Conservation (phyloP, 2,797 vertebrate species). For the Anniella stebbinsi region DNA sequence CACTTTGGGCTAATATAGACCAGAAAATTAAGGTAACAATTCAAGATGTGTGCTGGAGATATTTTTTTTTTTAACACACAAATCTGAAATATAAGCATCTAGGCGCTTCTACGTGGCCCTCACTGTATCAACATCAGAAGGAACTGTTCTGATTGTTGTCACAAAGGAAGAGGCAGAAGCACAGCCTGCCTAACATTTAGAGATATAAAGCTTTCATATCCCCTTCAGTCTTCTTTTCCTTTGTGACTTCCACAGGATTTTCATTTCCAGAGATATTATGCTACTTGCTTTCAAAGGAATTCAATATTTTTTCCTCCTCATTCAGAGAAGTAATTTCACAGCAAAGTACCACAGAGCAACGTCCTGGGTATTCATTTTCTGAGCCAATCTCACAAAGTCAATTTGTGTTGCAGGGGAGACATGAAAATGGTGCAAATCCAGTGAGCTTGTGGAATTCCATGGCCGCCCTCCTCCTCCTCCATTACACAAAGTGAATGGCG, state of each 20-base stretch:
- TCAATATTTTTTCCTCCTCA: slow-evolving; percentile 77
- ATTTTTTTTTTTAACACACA: slow-evolving; percentile 51
- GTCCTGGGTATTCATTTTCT: slow-evolving; percentile 79
- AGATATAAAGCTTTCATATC: slow-evolving; percentile 77
- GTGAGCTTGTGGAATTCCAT: slow-evolving; percentile 52
- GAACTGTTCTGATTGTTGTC: slow-evolving; percentile 73
- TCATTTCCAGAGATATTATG: slow-evolving; percentile 80
- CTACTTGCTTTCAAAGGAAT: slow-evolving; percentile 82
- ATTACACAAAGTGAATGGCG: slow-evolving; percentile 30
- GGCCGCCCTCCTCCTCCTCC: slow-evolving; percentile 47
- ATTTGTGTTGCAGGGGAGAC: slow-evolving; percentile 69
- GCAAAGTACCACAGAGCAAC: slow-evolving; percentile 77
- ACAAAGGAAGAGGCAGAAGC: slow-evolving; percentile 67
- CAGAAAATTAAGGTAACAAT: slow-evolving; percentile 70
- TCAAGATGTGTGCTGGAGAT: slow-evolving; percentile 67
- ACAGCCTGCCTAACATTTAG: slow-evolving; percentile 73
- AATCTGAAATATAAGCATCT: slow-evolving; percentile 67
- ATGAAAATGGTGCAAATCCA: slow-evolving; percentile 67
- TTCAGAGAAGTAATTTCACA: slow-evolving; percentile 84
- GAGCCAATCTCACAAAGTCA: slow-evolving; percentile 79
- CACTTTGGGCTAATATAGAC: neutral
- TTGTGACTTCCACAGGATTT: slow-evolving; percentile 81
- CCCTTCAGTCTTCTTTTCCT: slow-evolving; percentile 74
- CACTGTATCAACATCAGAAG: slow-evolving; percentile 71
- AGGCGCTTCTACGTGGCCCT: slow-evolving; percentile 62